These are phyloP conservation scores for Emys orbicularis DNA, from an alignment of 2,797 vertebrate genomes.

Conservation along the genomic window DNA sequence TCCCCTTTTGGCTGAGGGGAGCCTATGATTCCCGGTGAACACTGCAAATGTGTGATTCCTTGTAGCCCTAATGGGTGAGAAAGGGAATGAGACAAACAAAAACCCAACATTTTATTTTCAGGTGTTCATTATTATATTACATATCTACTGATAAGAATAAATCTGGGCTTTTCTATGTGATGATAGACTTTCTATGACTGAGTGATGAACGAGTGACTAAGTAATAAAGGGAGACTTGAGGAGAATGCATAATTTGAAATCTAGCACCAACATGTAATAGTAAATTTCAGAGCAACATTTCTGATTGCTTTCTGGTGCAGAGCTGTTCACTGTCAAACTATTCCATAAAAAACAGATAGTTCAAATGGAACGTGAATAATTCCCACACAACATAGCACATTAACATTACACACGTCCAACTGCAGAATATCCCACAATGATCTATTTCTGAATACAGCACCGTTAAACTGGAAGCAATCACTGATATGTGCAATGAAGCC, in stretches of 20 bases:
- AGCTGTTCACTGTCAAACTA: not conserved
- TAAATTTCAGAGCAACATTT: not conserved
- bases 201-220: not conserved
- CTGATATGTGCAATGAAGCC: not conserved
- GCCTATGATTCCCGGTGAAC: slow-evolving; percentile 38
- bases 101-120: not conserved
- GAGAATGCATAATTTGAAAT: not conserved
- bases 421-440: not conserved
- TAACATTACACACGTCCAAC: not conserved
- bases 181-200: too few species aligned
- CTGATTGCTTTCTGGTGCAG: not conserved
- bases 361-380: not conserved
- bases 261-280: not conserved
- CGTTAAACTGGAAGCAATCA: not conserved
- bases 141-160: not conserved
- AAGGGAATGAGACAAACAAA: not conserved
- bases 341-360: not conserved
- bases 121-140: not conserved
- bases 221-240: not conserved
- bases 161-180: not conserved
- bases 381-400: not conserved
- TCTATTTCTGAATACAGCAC: not conserved
- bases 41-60: slow-evolving; percentile 19
- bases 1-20: slow-evolving; percentile 42
- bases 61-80: slow-evolving; percentile 34